These are phyloP conservation scores for Tetrax tetrax DNA, from an alignment of 2,113 vertebrate species.

Conservation along the genomic window DNA sequence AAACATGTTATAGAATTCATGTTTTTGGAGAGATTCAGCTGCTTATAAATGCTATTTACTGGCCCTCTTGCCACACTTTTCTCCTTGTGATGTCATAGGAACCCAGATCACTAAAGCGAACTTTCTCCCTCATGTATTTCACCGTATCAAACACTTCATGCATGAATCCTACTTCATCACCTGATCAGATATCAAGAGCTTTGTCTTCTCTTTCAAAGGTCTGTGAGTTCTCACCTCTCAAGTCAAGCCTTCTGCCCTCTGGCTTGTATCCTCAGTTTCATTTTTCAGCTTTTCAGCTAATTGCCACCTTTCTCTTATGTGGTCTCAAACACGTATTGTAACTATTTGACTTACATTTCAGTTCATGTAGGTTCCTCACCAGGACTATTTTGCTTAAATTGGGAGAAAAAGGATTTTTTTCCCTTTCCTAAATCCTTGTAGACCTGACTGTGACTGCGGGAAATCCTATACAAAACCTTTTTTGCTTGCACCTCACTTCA, in stretches of 20 bases:
- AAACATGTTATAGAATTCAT: background rate
- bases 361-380: accelerated
- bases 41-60: background rate
- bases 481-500: background rate
- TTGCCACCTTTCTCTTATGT: accelerated
- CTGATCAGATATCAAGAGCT: background rate
- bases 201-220: background rate
- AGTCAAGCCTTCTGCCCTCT: background rate
- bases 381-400: background rate
- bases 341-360: background rate
- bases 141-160: background rate
- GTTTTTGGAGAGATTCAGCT: background rate
- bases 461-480: background rate
- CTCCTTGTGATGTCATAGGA: background rate
- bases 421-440: background rate
- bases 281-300: background rate
- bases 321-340: background rate
- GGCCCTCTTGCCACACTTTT: background rate
- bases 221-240: background rate
- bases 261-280: background rate
- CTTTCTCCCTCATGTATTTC: background rate
- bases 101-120: background rate
- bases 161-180: background rate
- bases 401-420: background rate
- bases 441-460: background rate